Conservation (phyloP, 2,113 vertebrate genomes). For the Saccopteryx leptura region DNA sequence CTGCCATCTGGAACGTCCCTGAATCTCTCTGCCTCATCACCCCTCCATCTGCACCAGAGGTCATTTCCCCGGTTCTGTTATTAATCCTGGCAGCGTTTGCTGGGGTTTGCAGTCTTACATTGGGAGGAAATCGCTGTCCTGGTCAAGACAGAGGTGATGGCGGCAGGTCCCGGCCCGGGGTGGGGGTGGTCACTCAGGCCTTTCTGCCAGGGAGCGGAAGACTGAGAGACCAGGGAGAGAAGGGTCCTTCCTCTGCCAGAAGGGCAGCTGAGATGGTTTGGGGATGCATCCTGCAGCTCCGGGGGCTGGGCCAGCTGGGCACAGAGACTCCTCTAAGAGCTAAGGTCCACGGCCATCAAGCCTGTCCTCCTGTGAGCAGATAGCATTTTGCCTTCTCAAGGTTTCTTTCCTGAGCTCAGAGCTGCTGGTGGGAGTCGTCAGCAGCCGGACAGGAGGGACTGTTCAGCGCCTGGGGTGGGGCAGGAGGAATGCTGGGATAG, state of each 20-base stretch:
- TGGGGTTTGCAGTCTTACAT: background rate
- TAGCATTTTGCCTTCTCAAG: background rate
- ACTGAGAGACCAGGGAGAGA: background rate
- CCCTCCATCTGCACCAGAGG: background rate
- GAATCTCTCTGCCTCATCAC: background rate
- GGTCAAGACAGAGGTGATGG: background rate
- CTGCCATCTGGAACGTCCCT: background rate
- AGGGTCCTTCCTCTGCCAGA: fast-evolving
- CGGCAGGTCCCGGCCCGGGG: background rate
- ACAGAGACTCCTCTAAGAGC: too few relatives aligned
- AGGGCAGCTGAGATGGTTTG: background rate
- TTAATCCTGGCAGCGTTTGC: background rate
- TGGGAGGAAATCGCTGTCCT: background rate
- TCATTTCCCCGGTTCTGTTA: background rate
- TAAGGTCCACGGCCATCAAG: background rate
- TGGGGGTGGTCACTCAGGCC: background rate
- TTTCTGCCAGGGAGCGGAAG: background rate
- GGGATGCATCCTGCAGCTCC: background rate
- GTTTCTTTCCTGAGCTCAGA: background rate
- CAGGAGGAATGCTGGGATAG: background rate
- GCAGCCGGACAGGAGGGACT: background rate
- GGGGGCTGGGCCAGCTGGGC: too few relatives aligned
- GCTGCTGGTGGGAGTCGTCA: background rate
- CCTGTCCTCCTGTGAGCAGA: background rate
- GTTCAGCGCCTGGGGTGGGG: background rate